Base-by-base conservation (phyloP, 1,140 invertebrate species). In the Orius insidiosus region DNA sequence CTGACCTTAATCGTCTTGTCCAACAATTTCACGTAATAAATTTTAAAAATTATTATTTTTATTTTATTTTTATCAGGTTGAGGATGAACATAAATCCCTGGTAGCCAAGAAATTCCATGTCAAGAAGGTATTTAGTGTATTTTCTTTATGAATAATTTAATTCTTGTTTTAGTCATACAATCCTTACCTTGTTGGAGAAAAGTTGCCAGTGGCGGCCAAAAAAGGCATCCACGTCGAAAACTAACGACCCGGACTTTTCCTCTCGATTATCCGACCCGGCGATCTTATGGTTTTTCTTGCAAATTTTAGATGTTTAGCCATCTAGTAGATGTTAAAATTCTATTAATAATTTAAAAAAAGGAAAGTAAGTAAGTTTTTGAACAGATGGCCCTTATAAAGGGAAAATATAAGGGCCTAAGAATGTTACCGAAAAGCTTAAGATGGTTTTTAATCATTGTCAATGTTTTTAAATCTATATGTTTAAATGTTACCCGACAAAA, bases 161-260 rank as follows among this genome's bases (percentile, higher is more conserved):
- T 30, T 36, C 34, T 14, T n/a, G 44, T n/a, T 40, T 53, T 62
- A 79, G 75, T 67, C 68, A 40, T 63, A 66, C 39, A 87, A 87
- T 64, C 84, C 84, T 13, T 89, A 74, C 54, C 68, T 88, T 46
- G 68, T 66, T 54, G 84, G 83, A 8, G 83, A 87, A 57, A 80
- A 80, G 53, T 64, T 89, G 45, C 84, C 84, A 10, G 80, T 87
- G 48, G 85, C 85, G 31, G 85, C 85, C 31, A 89, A 89, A 61
- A 89, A 89, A 61, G 85, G 84, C 55, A 75, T 76, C 55, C 72
- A 82, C 34, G 49, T 57, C n/a, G 43, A 33, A 8, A 39, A 51
- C 45, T 53, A 48, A 47, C n/a, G n/a, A 31, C n/a, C 18, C 24
- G 37, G 10, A 36, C 13, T 19, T 31, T 11, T n/a, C 33, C 15